A percentile compares a stretch with the other conserved stretches of the same genome.
phyloP scores from a whole-genome alignment of 2,113 vertebrate species.

The Balaeniceps rex region DNA sequence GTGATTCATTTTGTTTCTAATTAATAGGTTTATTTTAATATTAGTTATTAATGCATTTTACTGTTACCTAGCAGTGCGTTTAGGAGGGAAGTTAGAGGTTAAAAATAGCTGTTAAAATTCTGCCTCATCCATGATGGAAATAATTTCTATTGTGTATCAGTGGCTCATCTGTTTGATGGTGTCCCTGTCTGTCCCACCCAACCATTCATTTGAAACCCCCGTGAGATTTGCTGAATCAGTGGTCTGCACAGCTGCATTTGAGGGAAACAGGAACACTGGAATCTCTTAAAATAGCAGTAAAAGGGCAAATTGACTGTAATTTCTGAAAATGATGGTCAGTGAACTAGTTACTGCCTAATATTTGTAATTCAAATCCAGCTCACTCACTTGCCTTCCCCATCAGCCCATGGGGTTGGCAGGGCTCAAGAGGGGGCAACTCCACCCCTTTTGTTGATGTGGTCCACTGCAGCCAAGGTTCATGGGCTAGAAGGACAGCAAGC shows the following conservation, averaged over 20 bases:
- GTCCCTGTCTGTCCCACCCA: not conserved
- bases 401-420: not conserved
- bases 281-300: not conserved
- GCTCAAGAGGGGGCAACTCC: not conserved
- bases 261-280: not conserved
- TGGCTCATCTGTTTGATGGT: not conserved
- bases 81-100: not conserved
- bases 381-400: not conserved
- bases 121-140: not conserved
- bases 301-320: not conserved
- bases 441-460: not conserved
- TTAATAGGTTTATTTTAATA: not conserved
- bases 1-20: not conserved
- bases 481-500: not conserved
- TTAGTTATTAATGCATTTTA: not conserved
- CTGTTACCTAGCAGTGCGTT: not conserved
- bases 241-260: not conserved
- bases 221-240: not conserved
- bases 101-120: not conserved
- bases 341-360: not conserved
- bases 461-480: not conserved
- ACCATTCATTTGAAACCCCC: not conserved
- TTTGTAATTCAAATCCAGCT: not conserved
- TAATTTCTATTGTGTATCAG: not conserved
- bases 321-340: not conserved